Base-by-base conservation (phyloP, 2,113 vertebrate genomes). In the Zingel zingel region DNA sequence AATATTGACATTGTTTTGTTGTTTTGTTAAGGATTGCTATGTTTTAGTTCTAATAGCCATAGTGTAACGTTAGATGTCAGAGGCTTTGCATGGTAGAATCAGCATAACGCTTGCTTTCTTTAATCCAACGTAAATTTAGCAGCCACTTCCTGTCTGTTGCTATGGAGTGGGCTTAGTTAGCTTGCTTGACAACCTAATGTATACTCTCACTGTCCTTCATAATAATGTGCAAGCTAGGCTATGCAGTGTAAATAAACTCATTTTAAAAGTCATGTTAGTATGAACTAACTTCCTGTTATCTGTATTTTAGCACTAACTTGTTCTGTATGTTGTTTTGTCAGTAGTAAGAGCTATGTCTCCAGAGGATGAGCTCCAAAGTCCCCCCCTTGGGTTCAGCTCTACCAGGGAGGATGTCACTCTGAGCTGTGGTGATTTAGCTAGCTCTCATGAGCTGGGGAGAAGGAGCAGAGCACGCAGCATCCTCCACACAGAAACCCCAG, bases 261-360 rank as follows among this genome's bases (percentile, higher is more conserved):
- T 39, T 64, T 67, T 11, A 6, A 30, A 74, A 13, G 23, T 16
- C 2, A 27, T n/a, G 7, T 50, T 30, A 21, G 1, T 65, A 21
- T 33, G 2, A 33, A 25, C 5, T 33, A 36, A 18, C 23, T 39
- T 2, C 16, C 21, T 53, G 3, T n/a, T 15, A 14, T 27, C 6
- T 61, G 6, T 61, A 0, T 64, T n/a, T 56, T 13, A 25, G 13
- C 21, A 21, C 15, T 19, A 11, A 45, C 15, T 36, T 25, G 12
- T 27, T 21, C 21, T 63, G 14, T 36, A 1, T 84, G 36, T 53
- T 53, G 39, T 77, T 82, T 13, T 77, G 48, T 53, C 71, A 75
- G 48, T 16, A 57, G 79, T 57, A 56, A 47, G 19, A 85, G 39
- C 27, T 4, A 93, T 93, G 91, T 91, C 90, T 86, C 78, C 88